Percentiles rank a stretch among this genome's conserved stretches.
phyloP scores from a whole-genome alignment of 2,888 invertebrate species.

The Dastarcus helophoroides region DNA sequence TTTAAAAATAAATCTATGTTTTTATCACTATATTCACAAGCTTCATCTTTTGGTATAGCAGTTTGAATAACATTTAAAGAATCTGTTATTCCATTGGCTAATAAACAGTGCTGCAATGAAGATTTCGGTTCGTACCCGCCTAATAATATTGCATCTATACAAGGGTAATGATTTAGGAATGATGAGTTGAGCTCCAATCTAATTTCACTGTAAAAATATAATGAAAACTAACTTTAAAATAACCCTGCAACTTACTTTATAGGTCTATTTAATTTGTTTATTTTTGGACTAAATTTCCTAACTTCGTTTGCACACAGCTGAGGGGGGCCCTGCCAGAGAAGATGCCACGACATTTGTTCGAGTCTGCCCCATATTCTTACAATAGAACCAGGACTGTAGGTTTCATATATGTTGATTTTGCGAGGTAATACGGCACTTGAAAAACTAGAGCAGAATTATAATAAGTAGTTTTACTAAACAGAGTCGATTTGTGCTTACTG shows the following conservation, averaged over 20 bases:
- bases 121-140: slow-evolving; percentile 43
- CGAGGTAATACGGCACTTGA: slow-evolving; percentile 55
- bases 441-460: slow-evolving; percentile 50
- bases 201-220: slow-evolving; percentile 58
- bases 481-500: too few species aligned
- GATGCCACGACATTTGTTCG: slow-evolving; percentile 49
- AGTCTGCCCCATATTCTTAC: slow-evolving; percentile 64
- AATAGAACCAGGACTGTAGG: slow-evolving; percentile 75
- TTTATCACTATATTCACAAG: too few species aligned
- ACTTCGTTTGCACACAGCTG: slow-evolving; percentile 47
- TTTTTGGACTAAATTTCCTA: slow-evolving; percentile 65
- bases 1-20: not conserved
- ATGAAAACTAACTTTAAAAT: slow-evolving; percentile 6
- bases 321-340: slow-evolving; percentile 67
- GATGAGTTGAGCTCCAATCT: slow-evolving; percentile 80
- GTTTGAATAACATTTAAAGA: too few species aligned
- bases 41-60: too few species aligned
- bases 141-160: slow-evolving; percentile 73
- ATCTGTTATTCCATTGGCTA: too few species aligned
- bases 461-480: too few species aligned
- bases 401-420: slow-evolving; percentile 67
- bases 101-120: slow-evolving; percentile 2
- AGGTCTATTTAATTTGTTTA: slow-evolving; percentile 45
- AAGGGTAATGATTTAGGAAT: slow-evolving; percentile 72
- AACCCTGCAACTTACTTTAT: slow-evolving; percentile 38